Base-by-base conservation (phyloP, 2,113 vertebrate species). In the Taurulus bubalis region DNA sequence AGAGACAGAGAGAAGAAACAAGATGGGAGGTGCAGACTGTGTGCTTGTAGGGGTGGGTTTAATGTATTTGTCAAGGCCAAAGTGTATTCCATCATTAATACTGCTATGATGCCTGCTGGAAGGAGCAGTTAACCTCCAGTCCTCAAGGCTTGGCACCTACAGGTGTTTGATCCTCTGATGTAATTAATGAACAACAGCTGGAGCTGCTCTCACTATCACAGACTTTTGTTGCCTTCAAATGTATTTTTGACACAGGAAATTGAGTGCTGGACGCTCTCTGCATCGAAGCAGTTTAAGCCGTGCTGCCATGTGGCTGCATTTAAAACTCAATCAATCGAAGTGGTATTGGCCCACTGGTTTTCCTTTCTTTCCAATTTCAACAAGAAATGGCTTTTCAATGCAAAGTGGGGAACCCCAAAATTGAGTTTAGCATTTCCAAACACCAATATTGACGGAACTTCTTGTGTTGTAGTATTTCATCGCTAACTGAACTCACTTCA, bases 1-100 rank as follows among this genome's bases (percentile, higher is more conserved):
- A 78, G 71, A 82, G 81, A 90, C 66, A 40, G 71, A 90, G 82
- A 10, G 70, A 36, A 66, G 75, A 64, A 79, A 71, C 75, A 55
- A 34, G 69, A 74, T 9, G 11, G 51, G 79, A 42, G 45, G 63
- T 7, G 70, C 6, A 26, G 40, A 49, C 11, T 64, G 66, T 58
- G 80, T 71, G 59, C 56, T 58, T 45, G 60, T 22, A 47, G 66
- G 45, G 24, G 5, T 59, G 62, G 34, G 7, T 78, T 63, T 26
- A 65, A 65, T 70, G 60, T 51, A 64, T 80, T 67, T 68, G 64
- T 47, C 1, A 0, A 71, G 63, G 80, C 69, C 77, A 71, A 70
- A 77, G 68, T 84, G 60, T 51, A 66, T 75, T 60, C 64, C 40
- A 64, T 77, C 69, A 64, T 80, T 74, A 80, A 65, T 65, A 59